These are phyloP conservation scores for Cantharis rufa DNA, from an alignment of 2,888 invertebrate genomes.

Conservation along the genomic window DNA sequence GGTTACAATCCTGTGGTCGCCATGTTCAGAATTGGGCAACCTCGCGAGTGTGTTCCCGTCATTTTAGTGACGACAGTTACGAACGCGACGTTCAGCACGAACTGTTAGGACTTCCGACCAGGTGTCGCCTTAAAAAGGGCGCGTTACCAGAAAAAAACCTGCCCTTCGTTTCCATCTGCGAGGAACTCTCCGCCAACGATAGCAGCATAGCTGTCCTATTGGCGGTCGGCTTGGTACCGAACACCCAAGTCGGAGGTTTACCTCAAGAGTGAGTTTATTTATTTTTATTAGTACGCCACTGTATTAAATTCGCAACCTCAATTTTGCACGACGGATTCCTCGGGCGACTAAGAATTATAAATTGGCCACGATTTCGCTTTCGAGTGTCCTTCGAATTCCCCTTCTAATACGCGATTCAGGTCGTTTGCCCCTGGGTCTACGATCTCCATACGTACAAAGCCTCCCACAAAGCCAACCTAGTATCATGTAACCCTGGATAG, in stretches of 20 bases:
- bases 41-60: slow-evolving; percentile 61
- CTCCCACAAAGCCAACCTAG: slow-evolving; percentile 27
- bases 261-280: slow-evolving; percentile 54
- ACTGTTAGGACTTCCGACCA: slow-evolving; percentile 59
- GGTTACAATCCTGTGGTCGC: slow-evolving; percentile 62
- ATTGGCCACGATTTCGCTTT: slow-evolving; percentile 6
- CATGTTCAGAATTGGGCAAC: slow-evolving; percentile 60
- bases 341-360: slow-evolving; percentile 3
- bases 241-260: slow-evolving; percentile 44
- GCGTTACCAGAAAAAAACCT: slow-evolving; percentile 49
- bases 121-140: slow-evolving; percentile 59
- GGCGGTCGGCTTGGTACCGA: slow-evolving; percentile 61
- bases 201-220: slow-evolving; percentile 58
- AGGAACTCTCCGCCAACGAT: slow-evolving; percentile 34
- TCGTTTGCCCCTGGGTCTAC: slow-evolving; percentile 32
- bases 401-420: slow-evolving; percentile 23
- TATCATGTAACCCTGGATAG: slow-evolving; percentile 23
- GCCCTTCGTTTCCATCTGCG: slow-evolving; percentile 21
- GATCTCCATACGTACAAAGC: slow-evolving; percentile 23
- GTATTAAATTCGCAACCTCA: slow-evolving; percentile 3
- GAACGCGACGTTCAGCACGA: slow-evolving; percentile 63
- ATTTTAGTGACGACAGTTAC: slow-evolving; percentile 59
- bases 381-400: slow-evolving; percentile 24
- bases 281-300: background rate
- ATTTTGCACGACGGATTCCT: slow-evolving; percentile 13